These are phyloP conservation scores for Hirtodrosophila trivittata DNA, from an alignment of 2,888 invertebrate genomes.

Conservation along the genomic window DNA sequence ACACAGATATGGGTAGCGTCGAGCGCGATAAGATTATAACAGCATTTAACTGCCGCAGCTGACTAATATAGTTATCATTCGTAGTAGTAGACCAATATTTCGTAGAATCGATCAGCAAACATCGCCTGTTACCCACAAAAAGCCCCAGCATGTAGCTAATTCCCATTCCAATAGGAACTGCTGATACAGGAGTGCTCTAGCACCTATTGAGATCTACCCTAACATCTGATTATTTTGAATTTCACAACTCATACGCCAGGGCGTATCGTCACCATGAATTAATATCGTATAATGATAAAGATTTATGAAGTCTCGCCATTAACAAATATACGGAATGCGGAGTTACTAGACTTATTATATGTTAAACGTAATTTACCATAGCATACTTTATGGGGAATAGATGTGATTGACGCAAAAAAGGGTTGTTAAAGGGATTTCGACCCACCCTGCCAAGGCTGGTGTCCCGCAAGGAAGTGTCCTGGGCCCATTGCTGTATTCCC, in stretches of 20 bases:
- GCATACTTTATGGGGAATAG: conserved; percentile 38
- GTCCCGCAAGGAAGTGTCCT: too few species aligned
- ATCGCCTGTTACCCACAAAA: too few species aligned
- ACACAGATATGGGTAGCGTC: not conserved
- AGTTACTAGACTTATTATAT: too few species aligned
- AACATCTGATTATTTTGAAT: conserved; percentile 11
- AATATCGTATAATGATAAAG: too few species aligned
- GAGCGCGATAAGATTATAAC: conserved; percentile 64
- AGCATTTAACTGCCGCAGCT: conserved; percentile 37
- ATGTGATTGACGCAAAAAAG: too few species aligned
- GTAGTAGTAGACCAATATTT: conserved; percentile 12
- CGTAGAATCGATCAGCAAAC: conserved; percentile 24
- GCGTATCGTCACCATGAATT: too few species aligned
- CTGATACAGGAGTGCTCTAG: not conserved
- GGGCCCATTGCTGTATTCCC: too few species aligned
- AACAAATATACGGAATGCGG: too few species aligned
- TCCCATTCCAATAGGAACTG: not conserved
- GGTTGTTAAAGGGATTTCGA: too few species aligned
- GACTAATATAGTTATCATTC: conserved; percentile 53
- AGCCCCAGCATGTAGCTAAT: not conserved
- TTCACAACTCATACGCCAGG: conserved; percentile 27
- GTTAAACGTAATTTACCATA: too few species aligned
- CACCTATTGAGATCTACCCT: not conserved
- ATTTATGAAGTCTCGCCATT: too few species aligned
- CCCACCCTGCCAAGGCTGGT: too few species aligned